Evolutionary conservation across 2,888 invertebrate genomes (phyloP).

Genomic region (Rhagonycha fulva): DNA sequence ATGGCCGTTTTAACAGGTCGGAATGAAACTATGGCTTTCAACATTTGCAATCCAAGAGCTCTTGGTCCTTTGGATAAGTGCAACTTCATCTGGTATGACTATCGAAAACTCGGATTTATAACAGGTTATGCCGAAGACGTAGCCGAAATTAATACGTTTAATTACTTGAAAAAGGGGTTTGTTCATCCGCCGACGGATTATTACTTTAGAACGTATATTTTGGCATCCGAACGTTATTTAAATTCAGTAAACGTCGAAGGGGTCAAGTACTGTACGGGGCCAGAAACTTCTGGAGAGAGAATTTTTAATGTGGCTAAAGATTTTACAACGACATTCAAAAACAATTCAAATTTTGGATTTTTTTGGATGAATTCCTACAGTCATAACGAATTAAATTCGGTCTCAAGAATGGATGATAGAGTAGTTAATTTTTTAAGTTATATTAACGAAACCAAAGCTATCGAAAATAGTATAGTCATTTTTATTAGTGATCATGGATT

Average conservation of each 20-base stretch:
- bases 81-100: conserved; percentile 79
- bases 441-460: conserved; percentile 60
- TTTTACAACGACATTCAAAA: conserved; percentile 65
- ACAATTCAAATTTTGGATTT: conserved; percentile 71
- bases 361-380: conserved; percentile 85
- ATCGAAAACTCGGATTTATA: conserved; percentile 70
- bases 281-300: conserved; percentile 67
- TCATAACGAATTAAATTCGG: conserved; percentile 71
- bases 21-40: conserved; percentile 53
- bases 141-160: conserved; percentile 73
- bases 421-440: conserved; percentile 64
- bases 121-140: conserved; percentile 84
- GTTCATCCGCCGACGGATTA: conserved; percentile 77
- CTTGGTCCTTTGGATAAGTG: conserved; percentile 69
- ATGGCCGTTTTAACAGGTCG: conserved; percentile 82
- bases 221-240: conserved; percentile 65
- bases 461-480: conserved; percentile 70
- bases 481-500: conserved; percentile 83
- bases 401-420: conserved; percentile 68
- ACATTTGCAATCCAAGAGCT: conserved; percentile 57
- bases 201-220: conserved; percentile 75
- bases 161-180: conserved; percentile 74
- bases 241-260: conserved; percentile 32
- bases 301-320: conserved; percentile 71
- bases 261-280: conserved; percentile 60